Evolutionary conservation across 2,113 vertebrate species (phyloP), one percentile per base, ranked within the genome.

Genomic region (Bubo scandiacus): DNA sequence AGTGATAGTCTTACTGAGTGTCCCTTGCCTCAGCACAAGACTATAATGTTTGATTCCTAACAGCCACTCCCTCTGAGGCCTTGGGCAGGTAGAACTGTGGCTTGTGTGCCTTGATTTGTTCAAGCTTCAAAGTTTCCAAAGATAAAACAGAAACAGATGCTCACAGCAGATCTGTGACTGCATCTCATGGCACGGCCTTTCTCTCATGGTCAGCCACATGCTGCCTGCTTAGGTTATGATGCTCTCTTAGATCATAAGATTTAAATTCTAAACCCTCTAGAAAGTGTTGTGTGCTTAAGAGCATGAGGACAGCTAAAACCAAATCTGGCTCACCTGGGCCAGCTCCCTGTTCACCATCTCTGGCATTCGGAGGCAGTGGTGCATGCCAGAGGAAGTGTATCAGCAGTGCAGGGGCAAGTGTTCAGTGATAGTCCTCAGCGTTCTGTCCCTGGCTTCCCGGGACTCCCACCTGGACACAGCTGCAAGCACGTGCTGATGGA

Each of bases 321-420:
- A 74, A 81, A 79, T 61, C 55, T 71, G 42, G 11, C n/a, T 67
- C 9, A n/a, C 23, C 32, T 54, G 21, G 75, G 66, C 52, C 70
- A 77, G 42, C 30, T 88, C 34, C 62, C 43, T 61, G 22, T 36
- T 63, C 40, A 43, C 36, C 40, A 55, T 38, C 38, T 90, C 38
- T 34, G 55, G 36, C 34, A 12, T 51, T 29, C 11, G 7, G 73
- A 82, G 81, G n/a, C 70, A 75, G 52, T 3, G 43, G 42, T 71
- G 55, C 3, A 0, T 57, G 67, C 62, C 52, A 65, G 43, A 20
- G 36, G 14, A 83, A 18, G 47, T 3, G 0, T 40, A 4, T 47
- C n/a, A 29, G 62, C 73, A 34, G 22, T 20, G 30, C 12, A 7
- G 63, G 63, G 88, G 43, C 86, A 42, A 47, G 32, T 5, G 9